Base-by-base conservation (phyloP, 2,888 invertebrate species). In the Acronicta alni region DNA sequence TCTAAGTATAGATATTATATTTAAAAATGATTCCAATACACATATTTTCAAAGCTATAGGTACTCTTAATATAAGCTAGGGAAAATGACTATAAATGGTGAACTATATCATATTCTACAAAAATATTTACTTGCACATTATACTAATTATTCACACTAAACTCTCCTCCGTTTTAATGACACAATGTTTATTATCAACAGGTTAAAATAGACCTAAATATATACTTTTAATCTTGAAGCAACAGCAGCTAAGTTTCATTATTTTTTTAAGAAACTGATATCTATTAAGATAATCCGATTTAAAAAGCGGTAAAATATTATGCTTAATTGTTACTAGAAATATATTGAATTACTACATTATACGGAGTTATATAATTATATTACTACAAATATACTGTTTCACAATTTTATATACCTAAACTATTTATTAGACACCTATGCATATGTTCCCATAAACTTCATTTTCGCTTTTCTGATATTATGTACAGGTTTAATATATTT, bases 381-480 rank as follows among this genome's bases (percentile, higher is more conserved):
- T 30, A 30, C 3, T 30, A 30, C 12, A 12, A 30, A 30, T 3
- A 0, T 20, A 20, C 20, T 32, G 10, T 30, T 10, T 39, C 17
- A 17, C 16, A 54, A 60, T 2, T 26, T 26, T 10, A 59, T 41
- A 30, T 48, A 54, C 41, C n/a, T n/a, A n/a, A n/a, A 73, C 61
- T 67, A 70, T 4, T 14, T 16, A 52, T 39, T 41, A 42, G 57
- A 71, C 58, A 42, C 41, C 75, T 75, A 77, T 62, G 42, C 18
- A 39, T 57, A 67, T 75, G 77, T 61, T 75, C 75, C 75, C 77
- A 67, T 61, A 61, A 77, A 75, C 77, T 56, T 66, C 61, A 54
- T 54, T 58, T 46, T 54, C 48, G 63, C 54, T 51, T 59, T 64
- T 57, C 52, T 64, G 54, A 55, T 44, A 52, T 44, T 63, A 67